A percentile compares a stretch with the other conserved stretches of the same genome.
These are phyloP conservation scores for Pomatorhinus ruficollis DNA, from an alignment of 2,113 vertebrate genomes.

Conservation along the genomic window DNA sequence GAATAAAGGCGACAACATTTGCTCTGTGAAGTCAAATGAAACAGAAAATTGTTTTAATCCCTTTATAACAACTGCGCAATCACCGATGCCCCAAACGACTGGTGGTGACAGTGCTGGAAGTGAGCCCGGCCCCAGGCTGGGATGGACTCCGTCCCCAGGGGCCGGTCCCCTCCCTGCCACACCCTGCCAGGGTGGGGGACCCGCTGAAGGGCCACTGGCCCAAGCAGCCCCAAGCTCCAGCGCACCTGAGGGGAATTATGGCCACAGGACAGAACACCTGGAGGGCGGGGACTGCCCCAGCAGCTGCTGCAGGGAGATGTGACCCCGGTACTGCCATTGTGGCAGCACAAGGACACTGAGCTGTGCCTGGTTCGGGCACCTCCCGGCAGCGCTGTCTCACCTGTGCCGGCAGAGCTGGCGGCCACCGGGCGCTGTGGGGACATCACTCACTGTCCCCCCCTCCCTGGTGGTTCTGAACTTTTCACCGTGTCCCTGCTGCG, in stretches of 20 bases:
- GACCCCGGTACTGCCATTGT: fast-evolving
- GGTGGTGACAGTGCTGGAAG: not conserved
- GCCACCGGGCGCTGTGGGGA: fast-evolving
- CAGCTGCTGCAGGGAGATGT: not conserved
- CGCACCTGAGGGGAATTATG: fast-evolving
- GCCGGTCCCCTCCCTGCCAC: not conserved
- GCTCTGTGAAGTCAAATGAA: constrained; percentile 56
- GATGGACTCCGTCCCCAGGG: fast-evolving
- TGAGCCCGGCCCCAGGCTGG: not conserved
- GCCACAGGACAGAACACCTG: not conserved
- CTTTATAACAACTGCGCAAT: not conserved
- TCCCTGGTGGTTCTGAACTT: not conserved
- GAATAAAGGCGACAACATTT: constrained; percentile 64
- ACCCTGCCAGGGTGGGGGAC: not conserved
- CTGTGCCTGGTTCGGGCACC: not conserved
- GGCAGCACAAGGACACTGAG: fast-evolving
- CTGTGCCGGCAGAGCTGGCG: fast-evolving
- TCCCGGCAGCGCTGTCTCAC: not conserved
- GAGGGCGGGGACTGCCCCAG: not conserved
- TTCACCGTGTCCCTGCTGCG: not conserved
- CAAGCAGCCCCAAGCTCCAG: not conserved
- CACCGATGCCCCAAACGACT: not conserved
- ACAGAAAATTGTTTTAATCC: constrained; percentile 75
- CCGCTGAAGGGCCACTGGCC: fast-evolving
- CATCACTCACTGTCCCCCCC: fast-evolving